These are phyloP conservation scores for Pollenia amentaria DNA, from an alignment of 2,888 invertebrate species.

Conservation along the genomic window DNA sequence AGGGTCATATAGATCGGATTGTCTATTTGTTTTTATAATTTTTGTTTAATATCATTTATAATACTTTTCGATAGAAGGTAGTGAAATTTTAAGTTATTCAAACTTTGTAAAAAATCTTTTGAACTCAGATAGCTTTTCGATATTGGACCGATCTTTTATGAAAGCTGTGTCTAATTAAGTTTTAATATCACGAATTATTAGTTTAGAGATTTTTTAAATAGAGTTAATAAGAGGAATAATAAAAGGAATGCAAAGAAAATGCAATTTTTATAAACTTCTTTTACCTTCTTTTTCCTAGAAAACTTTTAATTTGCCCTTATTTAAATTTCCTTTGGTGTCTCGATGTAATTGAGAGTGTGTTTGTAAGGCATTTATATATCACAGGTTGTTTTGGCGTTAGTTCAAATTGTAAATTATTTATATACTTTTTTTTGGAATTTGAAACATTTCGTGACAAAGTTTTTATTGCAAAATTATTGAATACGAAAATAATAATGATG, in stretches of 20 bases:
- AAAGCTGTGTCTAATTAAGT: too few relatives aligned
- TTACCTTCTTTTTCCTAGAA: too few relatives aligned
- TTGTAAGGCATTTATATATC: conserved; percentile 28
- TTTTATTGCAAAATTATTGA: conserved; percentile 75
- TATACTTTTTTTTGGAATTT: conserved; percentile 28
- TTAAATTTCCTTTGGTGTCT: conserved; percentile 13
- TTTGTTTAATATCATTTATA: too few relatives aligned
- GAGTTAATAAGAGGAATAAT: background rate
- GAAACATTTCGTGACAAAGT: conserved; percentile 71
- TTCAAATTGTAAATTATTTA: conserved; percentile 62
- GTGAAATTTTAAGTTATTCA: too few relatives aligned
- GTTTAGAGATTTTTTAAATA: too few relatives aligned
- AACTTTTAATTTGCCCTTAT: background rate
- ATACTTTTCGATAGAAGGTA: too few relatives aligned
- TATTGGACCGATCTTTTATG: too few relatives aligned
- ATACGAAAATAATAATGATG: conserved; percentile 80
- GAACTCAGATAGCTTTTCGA: too few relatives aligned
- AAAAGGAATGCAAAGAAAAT: background rate
- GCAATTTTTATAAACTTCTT: background rate
- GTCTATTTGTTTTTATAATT: too few relatives aligned
- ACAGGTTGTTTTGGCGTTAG: conserved; percentile 70
- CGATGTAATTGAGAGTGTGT: background rate
- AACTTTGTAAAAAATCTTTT: too few relatives aligned
- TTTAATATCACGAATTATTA: too few relatives aligned
- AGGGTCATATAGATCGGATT: too few relatives aligned